These are phyloP conservation scores for Pituophis catenifer DNA, from an alignment of 2,113 vertebrate genomes.

Conservation along the genomic window DNA sequence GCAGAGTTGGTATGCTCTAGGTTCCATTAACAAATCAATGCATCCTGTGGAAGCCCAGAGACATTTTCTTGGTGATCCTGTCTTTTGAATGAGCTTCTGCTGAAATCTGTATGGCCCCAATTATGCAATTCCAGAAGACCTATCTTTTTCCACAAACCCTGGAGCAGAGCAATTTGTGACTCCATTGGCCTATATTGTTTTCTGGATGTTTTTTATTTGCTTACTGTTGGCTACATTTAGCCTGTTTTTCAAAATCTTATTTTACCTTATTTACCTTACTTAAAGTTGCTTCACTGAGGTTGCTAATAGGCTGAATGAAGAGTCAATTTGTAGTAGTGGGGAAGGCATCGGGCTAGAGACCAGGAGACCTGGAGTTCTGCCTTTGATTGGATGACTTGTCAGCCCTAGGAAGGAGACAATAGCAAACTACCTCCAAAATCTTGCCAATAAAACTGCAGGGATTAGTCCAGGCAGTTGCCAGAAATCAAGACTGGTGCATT, in stretches of 20 bases:
- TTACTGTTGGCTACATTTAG: background rate
- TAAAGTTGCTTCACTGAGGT: background rate
- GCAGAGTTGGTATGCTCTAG: background rate
- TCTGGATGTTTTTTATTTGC: background rate
- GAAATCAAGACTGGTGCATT: background rate
- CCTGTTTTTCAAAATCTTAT: background rate
- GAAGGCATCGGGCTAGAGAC: background rate
- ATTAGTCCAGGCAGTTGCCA: background rate
- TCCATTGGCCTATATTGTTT: background rate
- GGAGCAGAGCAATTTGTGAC: background rate
- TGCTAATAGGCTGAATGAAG: background rate
- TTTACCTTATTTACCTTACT: background rate
- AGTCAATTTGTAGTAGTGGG: background rate
- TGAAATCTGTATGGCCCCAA: background rate
- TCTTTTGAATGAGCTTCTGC: background rate
- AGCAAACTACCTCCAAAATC: background rate
- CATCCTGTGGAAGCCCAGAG: background rate
- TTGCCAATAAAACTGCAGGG: background rate
- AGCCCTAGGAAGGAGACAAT: background rate
- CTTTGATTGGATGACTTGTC: background rate
- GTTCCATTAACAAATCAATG: background rate
- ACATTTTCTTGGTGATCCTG: background rate
- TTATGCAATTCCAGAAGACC: background rate
- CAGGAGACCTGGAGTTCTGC: background rate
- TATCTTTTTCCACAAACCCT: background rate